phyloP scores from a whole-genome alignment of 2,797 vertebrate genomes.

The Liasis olivaceus region DNA sequence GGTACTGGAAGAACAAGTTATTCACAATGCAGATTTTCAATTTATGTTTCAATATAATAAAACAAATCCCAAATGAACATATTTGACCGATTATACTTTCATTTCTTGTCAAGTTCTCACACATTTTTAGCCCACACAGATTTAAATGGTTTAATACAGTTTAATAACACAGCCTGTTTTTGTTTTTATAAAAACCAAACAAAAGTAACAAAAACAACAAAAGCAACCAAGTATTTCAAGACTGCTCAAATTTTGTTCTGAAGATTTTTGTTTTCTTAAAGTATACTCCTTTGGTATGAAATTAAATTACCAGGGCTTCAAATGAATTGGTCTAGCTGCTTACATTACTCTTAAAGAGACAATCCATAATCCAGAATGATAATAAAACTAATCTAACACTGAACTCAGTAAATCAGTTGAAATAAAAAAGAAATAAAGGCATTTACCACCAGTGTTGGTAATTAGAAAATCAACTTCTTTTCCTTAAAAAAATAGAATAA shows the following conservation, averaged over 20 bases:
- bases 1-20: not conserved
- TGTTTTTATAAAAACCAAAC: not conserved
- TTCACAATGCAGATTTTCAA: not conserved
- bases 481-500: not conserved
- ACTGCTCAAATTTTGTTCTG: conserved; percentile 17
- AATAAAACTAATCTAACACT: conserved; percentile 23
- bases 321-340: conserved; percentile 31
- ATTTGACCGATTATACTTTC: accelerated
- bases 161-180: not conserved
- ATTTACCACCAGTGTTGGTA: not conserved
- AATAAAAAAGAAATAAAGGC: conserved; percentile 21
- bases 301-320: conserved; percentile 6
- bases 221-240: not conserved
- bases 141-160: not conserved
- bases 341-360: conserved; percentile 11
- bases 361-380: conserved; percentile 14
- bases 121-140: not conserved
- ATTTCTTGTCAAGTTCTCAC: conserved; percentile 10
- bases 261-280: conserved; percentile 8
- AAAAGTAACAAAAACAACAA: not conserved
- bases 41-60: not conserved
- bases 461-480: not conserved
- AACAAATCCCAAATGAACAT: not conserved
- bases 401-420: conserved; percentile 1
- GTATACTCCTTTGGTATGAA: not conserved